Evolutionary conservation across 2,113 vertebrate genomes (phyloP).

Genomic region (Myiopsitta monachus): DNA sequence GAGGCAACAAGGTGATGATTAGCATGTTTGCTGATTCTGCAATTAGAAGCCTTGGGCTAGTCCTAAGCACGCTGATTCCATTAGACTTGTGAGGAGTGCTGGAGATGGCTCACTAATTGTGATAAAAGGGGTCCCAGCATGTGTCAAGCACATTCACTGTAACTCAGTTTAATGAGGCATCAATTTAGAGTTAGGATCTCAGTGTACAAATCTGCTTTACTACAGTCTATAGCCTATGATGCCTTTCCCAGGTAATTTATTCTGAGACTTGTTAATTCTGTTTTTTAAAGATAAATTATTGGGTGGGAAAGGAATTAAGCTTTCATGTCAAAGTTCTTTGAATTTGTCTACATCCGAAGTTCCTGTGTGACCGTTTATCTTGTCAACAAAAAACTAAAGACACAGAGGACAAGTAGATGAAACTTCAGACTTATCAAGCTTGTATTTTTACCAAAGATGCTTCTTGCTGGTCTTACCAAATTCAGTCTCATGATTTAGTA

Average conservation of each 20-base stretch:
- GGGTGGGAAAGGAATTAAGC: not conserved
- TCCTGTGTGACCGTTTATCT: not conserved
- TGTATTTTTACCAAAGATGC: not conserved
- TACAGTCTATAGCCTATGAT: not conserved
- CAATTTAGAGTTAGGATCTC: not conserved
- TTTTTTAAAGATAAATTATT: not conserved
- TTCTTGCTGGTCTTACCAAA: not conserved
- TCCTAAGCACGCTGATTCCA: slow-evolving; percentile 12
- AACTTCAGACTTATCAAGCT: not conserved
- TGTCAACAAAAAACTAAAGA: not conserved
- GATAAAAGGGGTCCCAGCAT: slow-evolving; percentile 65
- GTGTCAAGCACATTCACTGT: slow-evolving; percentile 56
- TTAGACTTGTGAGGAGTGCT: slow-evolving; percentile 4
- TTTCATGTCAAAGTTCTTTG: not conserved
- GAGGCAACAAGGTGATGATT: not conserved
- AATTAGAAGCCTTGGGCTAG: slow-evolving; percentile 14
- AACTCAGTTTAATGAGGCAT: slow-evolving; percentile 67
- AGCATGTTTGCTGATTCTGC: slow-evolving; percentile 22
- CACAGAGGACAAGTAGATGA: not conserved
- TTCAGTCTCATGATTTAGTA: not conserved
- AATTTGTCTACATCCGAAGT: not conserved
- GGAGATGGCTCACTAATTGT: slow-evolving; percentile 66
- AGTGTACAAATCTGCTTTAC: not conserved
- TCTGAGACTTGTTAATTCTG: not conserved
- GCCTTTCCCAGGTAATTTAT: not conserved